Base-by-base conservation (phyloP, 2,113 vertebrate species). In the Anolis carolinensis region DNA sequence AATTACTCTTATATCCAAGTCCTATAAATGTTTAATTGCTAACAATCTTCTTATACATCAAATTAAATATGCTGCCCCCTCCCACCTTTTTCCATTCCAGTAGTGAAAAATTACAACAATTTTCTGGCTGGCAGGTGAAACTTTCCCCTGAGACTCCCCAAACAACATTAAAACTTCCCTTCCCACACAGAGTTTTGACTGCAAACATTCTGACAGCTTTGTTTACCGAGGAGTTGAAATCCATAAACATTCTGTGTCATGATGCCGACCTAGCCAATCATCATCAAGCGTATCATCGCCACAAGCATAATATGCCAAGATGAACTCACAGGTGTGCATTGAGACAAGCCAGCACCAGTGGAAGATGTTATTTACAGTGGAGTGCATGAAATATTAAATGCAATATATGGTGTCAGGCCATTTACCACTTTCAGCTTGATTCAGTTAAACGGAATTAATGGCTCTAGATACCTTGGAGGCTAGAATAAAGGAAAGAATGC, bases 371-470 rank as follows among this genome's bases (percentile, higher is more conserved):
- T 85, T 59, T 85, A 59, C 72, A 87, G 62, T 21, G 83, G 2
- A 83, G 30, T 52, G 70, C 74, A 84, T 81, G 30, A 91, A 88
- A 83, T 90, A 84, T 83, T 81, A 73, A 91, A 87, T 1, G 70
- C 82, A 39, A n/a, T 78, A 79, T 50, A 78, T 80, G 75, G 81
- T 84, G 55, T 82, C 65, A 89, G 30, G 84, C 79, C 16, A 79
- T 73, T 77, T 83, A 85, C 34, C 9, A 83, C 87, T 86, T 89
- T 63, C 59, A 91, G 30, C 36, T n/a, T 72, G 21, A 75, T 48
- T 79, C 0, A 74, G 39, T 73, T 48, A 87, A 68, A 87, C 36
- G 34, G 0, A 7, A 84, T 59, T 88, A 82, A 90, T 85, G 73
- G 0, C 4, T 78, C 10, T 82, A 32, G 32, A 59, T 79, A 79